Percentiles rank a stretch among this genome's conserved stretches.
These are phyloP conservation scores for Tachysurus fulvidraco DNA, from an alignment of 2,113 vertebrate species.

Conservation along the genomic window DNA sequence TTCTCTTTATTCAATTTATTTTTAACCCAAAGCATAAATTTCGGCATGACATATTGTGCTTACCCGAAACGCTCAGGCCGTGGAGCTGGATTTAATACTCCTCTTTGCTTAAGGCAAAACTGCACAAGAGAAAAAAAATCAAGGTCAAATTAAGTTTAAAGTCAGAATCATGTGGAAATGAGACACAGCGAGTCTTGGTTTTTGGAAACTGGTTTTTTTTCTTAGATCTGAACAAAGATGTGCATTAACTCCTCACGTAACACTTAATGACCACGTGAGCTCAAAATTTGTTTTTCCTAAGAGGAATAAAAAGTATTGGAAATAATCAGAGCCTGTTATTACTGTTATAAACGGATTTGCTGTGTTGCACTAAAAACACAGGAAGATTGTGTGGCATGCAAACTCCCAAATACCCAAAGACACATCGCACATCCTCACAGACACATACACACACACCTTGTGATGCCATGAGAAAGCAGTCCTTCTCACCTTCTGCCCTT, in stretches of 20 bases:
- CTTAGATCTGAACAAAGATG: neutral
- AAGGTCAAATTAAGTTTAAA: neutral
- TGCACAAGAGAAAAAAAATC: neutral
- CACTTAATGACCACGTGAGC: neutral
- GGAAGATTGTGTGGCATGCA: neutral
- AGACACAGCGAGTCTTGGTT: neutral
- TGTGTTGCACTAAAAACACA: neutral
- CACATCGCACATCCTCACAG: neutral
- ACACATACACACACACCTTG: neutral
- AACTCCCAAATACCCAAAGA: neutral
- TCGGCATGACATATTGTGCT: neutral
- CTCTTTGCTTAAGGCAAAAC: neutral
- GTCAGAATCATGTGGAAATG: neutral
- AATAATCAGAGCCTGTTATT: slow-evolving; percentile 3
- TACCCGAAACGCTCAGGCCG: neutral
- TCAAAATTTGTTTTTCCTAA: neutral
- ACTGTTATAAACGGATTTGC: neutral
- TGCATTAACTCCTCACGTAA: neutral
- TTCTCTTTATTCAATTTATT: neutral
- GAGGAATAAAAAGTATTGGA: too few relatives aligned
- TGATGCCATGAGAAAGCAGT: slow-evolving; percentile 25
- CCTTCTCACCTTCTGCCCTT: slow-evolving; percentile 59
- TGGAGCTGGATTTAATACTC: neutral
- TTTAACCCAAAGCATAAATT: neutral
- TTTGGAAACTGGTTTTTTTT: too few relatives aligned